phyloP scores from a whole-genome alignment of 2,797 vertebrate genomes.

The Melanotaenia maccullochi region DNA sequence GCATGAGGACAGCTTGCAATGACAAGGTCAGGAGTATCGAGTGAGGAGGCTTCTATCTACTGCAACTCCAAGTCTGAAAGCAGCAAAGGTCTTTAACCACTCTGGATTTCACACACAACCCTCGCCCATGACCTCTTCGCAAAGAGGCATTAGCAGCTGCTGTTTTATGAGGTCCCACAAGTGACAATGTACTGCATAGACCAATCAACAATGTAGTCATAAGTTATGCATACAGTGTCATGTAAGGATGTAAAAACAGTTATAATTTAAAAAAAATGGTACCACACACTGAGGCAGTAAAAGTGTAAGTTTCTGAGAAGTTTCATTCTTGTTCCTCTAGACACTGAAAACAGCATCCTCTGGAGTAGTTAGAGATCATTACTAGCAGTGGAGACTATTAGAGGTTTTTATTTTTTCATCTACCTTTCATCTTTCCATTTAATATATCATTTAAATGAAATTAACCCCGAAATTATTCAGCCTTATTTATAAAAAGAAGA shows the following conservation, averaged over 20 bases:
- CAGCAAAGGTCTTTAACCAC: slow-evolving; percentile 63
- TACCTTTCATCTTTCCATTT: not conserved
- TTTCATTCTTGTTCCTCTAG: not conserved
- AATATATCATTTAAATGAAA: too few species aligned
- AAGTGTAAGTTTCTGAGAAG: slow-evolving; percentile 5
- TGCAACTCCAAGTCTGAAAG: slow-evolving; percentile 38
- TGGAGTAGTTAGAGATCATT: too few species aligned
- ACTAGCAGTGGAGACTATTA: too few species aligned
- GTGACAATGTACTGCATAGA: slow-evolving; percentile 55
- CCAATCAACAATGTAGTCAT: slow-evolving; percentile 46
- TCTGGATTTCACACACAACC: slow-evolving; percentile 64
- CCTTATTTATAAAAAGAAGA: too few species aligned
- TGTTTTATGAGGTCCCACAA: slow-evolving; percentile 69
- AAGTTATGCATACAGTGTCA: slow-evolving; percentile 28
- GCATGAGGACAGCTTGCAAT: slow-evolving; percentile 48
- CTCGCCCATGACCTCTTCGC: slow-evolving; percentile 54
- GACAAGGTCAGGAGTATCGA: slow-evolving; percentile 66
- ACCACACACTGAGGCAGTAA: slow-evolving; percentile 13
- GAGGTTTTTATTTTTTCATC: too few species aligned
- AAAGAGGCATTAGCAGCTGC: slow-evolving; percentile 74
- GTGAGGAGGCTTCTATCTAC: slow-evolving; percentile 36
- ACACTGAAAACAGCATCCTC: not conserved
- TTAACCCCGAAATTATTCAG: too few species aligned
- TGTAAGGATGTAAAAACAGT: slow-evolving; percentile 37
- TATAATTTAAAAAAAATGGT: slow-evolving; percentile 6